phyloP scores from a whole-genome alignment of 2,113 vertebrate species.

The Macaca mulatta region DNA sequence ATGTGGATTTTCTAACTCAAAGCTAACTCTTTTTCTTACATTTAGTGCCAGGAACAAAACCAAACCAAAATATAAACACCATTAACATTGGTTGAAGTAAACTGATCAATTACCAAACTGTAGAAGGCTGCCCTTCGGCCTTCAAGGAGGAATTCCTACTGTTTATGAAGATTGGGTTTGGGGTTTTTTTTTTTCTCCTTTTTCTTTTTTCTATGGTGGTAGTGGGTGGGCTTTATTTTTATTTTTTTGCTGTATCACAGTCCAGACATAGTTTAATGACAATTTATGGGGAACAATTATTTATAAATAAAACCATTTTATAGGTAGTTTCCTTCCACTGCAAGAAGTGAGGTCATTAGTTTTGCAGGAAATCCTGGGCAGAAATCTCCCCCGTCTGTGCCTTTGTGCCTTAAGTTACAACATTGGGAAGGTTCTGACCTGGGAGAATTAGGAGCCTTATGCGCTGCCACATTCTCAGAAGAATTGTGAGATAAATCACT shows the following conservation, averaged over 20 bases:
- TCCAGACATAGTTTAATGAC: conserved; percentile 41
- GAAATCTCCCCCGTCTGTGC: neutral
- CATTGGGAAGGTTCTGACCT: neutral
- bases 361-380: neutral
- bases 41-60: neutral
- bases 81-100: conserved; percentile 33
- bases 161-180: neutral
- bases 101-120: neutral
- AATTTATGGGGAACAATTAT: neutral
- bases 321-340: neutral
- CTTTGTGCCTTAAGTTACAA: neutral
- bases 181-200: neutral
- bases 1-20: conserved; percentile 17
- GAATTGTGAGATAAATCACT: conserved; percentile 62
- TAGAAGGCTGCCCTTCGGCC: neutral
- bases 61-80: neutral
- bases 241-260: neutral
- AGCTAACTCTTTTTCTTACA: conserved; percentile 25
- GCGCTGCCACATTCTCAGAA: conserved; percentile 66
- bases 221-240: neutral
- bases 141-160: neutral
- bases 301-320: neutral
- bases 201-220: neutral
- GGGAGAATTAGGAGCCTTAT: conserved; percentile 46
- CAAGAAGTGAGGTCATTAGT: conserved; percentile 1